Evolutionary conservation across 2,888 invertebrate genomes (phyloP).

Genomic region (Erebia ligea): DNA sequence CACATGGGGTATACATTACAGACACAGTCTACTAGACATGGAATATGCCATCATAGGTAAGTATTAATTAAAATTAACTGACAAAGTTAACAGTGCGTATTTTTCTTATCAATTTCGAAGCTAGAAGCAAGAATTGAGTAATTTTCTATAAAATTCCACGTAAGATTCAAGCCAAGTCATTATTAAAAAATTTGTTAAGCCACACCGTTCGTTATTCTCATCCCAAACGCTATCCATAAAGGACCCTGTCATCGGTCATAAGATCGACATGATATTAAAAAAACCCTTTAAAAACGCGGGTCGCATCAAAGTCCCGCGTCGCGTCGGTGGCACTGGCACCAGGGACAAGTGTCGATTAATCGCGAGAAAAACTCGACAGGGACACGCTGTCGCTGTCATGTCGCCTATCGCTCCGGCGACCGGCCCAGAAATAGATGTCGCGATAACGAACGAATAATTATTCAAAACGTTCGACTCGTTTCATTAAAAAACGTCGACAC

Average conservation of each 20-base stretch:
- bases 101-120: too few relatives aligned
- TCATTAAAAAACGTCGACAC: constrained; percentile 36
- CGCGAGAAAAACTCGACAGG: constrained; percentile 65
- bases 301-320: constrained; percentile 50
- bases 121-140: too few relatives aligned
- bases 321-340: constrained; percentile 52
- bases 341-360: constrained; percentile 68
- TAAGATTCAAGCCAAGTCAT: background rate
- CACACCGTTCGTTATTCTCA: constrained; percentile 30
- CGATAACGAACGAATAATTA: constrained; percentile 72
- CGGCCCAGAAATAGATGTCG: constrained; percentile 59
- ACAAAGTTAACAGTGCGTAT: too few relatives aligned
- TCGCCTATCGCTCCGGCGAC: constrained; percentile 52
- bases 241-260: constrained; percentile 47
- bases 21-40: too few relatives aligned
- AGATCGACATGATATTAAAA: constrained; percentile 29
- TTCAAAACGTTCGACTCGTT: constrained; percentile 49
- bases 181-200: constrained; percentile 7
- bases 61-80: too few relatives aligned
- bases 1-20: too few relatives aligned
- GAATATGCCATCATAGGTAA: too few relatives aligned
- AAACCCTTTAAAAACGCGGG: constrained; percentile 45
- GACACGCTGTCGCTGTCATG: constrained; percentile 70
- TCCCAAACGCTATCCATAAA: constrained; percentile 48
- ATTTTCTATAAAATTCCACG: too few relatives aligned